Percentiles rank a stretch among this genome's conserved stretches.
phyloP scores from a whole-genome alignment of 2,888 invertebrate genomes.

The Stegophylla sp. region DNA sequence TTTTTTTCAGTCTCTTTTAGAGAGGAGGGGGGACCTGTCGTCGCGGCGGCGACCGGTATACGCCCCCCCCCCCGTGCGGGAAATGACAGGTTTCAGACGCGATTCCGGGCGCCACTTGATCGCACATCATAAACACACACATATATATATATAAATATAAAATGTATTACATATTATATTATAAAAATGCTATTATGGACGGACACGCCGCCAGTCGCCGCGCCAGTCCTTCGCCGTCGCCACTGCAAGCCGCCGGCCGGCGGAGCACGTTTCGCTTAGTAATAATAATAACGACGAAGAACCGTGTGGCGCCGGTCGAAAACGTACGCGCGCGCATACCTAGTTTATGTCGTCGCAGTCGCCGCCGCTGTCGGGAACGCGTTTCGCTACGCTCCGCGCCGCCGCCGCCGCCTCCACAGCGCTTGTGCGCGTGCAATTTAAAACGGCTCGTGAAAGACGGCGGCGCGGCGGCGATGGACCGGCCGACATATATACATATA shows the following conservation, averaged over 20 bases:
- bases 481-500: background rate
- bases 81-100: conserved; percentile 43
- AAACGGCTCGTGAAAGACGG: conserved; percentile 7
- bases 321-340: background rate
- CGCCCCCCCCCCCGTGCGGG: conserved; percentile 33
- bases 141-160: too few relatives aligned
- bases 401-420: background rate
- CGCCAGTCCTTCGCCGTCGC: conserved; percentile 26
- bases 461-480: background rate
- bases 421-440: conserved; percentile 7
- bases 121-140: background rate
- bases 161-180: too few relatives aligned
- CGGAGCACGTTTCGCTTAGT: conserved; percentile 36
- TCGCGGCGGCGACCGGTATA: conserved; percentile 25
- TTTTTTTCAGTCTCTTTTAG: background rate
- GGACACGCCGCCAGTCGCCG: background rate
- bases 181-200: background rate
- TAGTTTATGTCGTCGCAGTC: conserved; percentile 9
- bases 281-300: conserved; percentile 26
- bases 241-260: conserved; percentile 13
- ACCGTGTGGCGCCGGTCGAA: conserved; percentile 46
- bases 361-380: conserved; percentile 11
- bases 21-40: conserved; percentile 4
- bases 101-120: conserved; percentile 44
- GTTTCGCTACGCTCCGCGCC: conserved; percentile 45